A percentile compares a stretch with the other conserved stretches of the same genome.
These are phyloP conservation scores for Acromyrmex echinatior DNA, from an alignment of 1,140 invertebrate genomes.

Conservation along the genomic window DNA sequence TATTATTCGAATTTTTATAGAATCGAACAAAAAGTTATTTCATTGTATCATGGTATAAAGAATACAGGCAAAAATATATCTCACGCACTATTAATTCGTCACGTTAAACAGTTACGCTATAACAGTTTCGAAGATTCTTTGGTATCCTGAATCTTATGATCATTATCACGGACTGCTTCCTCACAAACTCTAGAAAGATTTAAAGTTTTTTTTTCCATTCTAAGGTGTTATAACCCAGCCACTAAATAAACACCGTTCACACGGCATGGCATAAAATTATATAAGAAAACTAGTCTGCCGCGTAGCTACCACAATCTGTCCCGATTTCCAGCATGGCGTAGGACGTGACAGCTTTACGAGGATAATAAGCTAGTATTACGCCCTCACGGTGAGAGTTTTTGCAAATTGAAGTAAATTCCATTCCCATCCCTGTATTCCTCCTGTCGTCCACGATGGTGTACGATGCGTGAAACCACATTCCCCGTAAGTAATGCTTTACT, in stretches of 20 bases:
- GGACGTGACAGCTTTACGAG: constrained; percentile 77
- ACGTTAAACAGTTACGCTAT: not conserved
- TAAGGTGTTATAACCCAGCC: not conserved
- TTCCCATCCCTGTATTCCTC: constrained; percentile 25
- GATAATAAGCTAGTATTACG: constrained; percentile 78
- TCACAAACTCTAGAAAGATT: not conserved
- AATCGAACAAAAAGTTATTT: constrained; percentile 15
- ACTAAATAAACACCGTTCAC: constrained; percentile 24
- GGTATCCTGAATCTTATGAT: not conserved
- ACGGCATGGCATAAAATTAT: constrained; percentile 30
- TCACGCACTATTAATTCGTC: not conserved
- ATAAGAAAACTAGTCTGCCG: constrained; percentile 29
- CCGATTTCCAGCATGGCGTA: constrained; percentile 48
- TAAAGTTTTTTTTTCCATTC: not conserved
- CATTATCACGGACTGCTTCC: not conserved
- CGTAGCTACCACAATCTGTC: constrained; percentile 37
- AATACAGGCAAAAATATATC: not conserved
- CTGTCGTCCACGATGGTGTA: constrained; percentile 62
- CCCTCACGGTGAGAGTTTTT: constrained; percentile 74
- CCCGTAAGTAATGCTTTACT: constrained; percentile 73
- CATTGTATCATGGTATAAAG: not conserved
- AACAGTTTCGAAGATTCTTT: constrained; percentile 1
- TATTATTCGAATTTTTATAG: constrained; percentile 26
- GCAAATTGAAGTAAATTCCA: constrained; percentile 76
- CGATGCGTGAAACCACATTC: constrained; percentile 66